These are phyloP conservation scores for Tribolium madens DNA, from an alignment of 1,140 invertebrate genomes.

Conservation along the genomic window DNA sequence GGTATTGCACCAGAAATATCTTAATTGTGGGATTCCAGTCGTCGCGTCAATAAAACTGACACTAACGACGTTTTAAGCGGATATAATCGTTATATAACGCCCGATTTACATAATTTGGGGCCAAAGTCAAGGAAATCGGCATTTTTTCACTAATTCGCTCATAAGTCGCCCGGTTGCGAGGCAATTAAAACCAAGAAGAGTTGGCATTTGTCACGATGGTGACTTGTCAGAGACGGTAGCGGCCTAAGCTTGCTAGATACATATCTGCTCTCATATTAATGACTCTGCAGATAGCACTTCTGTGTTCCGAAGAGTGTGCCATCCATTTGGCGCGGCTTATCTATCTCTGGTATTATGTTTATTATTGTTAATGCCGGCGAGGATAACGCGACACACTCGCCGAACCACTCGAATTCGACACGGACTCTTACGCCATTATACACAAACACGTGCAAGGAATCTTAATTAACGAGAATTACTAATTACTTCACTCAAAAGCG, in stretches of 20 bases:
- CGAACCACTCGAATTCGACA: slow-evolving; percentile 4
- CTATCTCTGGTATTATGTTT: slow-evolving; percentile 41
- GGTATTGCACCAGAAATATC: slow-evolving; percentile 18
- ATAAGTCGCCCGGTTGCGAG: slow-evolving; percentile 5
- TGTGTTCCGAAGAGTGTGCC: slow-evolving; percentile 47
- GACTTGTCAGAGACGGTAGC: slow-evolving; percentile 52
- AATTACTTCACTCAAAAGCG: background rate
- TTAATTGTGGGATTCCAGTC: background rate
- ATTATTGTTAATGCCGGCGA: slow-evolving; percentile 42
- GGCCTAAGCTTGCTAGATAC: slow-evolving; percentile 49
- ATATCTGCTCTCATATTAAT: slow-evolving; percentile 55
- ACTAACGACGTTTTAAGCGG: slow-evolving; percentile 17
- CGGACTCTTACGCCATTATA: background rate
- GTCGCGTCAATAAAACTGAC: background rate
- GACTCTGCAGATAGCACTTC: slow-evolving; percentile 51
- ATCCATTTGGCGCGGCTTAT: slow-evolving; percentile 47
- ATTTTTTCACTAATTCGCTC: slow-evolving; percentile 19
- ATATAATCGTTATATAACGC: slow-evolving; percentile 33
- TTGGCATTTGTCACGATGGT: slow-evolving; percentile 50
- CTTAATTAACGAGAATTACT: background rate
- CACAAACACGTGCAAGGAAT: background rate
- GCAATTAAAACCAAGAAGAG: slow-evolving; percentile 48
- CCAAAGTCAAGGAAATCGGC: slow-evolving; percentile 7
- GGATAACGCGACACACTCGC: background rate
- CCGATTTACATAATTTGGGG: slow-evolving; percentile 6